Conservation (phyloP, 1,140 invertebrate species). For the Cydia splendana region DNA sequence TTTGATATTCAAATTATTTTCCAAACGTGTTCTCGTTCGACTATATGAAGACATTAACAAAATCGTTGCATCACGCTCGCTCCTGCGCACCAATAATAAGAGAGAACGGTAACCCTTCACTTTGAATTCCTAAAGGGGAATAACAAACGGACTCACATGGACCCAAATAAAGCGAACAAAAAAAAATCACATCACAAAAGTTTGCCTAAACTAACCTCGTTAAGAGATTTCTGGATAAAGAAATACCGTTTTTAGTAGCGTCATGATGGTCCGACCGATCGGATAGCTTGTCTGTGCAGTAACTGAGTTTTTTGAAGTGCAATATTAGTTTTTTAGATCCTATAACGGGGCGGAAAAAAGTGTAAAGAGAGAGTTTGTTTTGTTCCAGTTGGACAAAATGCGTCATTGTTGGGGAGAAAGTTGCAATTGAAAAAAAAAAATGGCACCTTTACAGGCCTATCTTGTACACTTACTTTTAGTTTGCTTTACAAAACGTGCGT, state of each 20-base stretch:
- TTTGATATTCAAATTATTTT: constrained; percentile 79
- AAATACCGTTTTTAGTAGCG: constrained; percentile 79
- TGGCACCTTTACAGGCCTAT: constrained; percentile 56
- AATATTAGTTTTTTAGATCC: constrained; percentile 41
- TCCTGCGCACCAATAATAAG: constrained; percentile 59
- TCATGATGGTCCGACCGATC: constrained; percentile 73
- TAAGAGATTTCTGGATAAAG: constrained; percentile 79
- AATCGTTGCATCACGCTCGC: constrained; percentile 72
- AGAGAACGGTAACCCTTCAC: constrained; percentile 63
- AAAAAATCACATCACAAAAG: constrained; percentile 76
- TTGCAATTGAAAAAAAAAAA: constrained; percentile 64
- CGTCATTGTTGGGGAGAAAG: constrained; percentile 71
- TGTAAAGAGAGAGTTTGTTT: constrained; percentile 56
- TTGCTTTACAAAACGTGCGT: not conserved
- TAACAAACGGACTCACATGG: constrained; percentile 70
- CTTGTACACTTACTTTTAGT: not conserved
- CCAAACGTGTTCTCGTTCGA: constrained; percentile 73
- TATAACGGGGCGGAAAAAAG: constrained; percentile 50
- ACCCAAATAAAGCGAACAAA: constrained; percentile 68
- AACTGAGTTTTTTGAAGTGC: constrained; percentile 52
- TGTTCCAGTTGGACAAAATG: constrained; percentile 56
- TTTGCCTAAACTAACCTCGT: constrained; percentile 79
- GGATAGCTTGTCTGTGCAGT: constrained; percentile 64
- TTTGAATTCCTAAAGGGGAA: constrained; percentile 59
- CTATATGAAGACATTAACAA: constrained; percentile 51